Conservation (phyloP, 2,113 vertebrate species). For the Pipra filicauda region DNA sequence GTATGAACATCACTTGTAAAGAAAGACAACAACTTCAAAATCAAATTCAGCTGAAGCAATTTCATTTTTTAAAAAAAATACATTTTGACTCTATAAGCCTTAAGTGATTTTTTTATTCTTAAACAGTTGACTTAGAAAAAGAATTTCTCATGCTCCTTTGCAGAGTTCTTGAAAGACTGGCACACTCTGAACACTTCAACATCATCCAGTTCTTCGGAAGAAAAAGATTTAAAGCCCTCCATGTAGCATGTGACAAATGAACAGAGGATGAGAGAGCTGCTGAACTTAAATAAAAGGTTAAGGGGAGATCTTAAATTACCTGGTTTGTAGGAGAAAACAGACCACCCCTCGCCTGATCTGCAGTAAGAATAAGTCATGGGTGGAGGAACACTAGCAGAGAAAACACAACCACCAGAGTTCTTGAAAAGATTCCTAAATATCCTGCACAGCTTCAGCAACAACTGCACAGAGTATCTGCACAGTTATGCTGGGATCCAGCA, state of each 20-base stretch:
- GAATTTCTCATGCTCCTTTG: too few relatives aligned
- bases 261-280: background rate
- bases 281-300: background rate
- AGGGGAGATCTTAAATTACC: background rate
- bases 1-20: background rate
- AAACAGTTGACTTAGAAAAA: background rate
- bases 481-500: fast-evolving
- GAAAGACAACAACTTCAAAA: background rate
- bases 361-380: background rate
- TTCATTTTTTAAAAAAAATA: background rate
- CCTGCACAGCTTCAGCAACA: background rate
- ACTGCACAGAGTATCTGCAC: too few relatives aligned
- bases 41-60: background rate
- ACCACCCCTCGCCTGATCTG: background rate
- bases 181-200: background rate
- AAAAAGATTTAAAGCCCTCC: background rate
- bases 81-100: background rate
- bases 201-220: background rate
- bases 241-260: background rate
- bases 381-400: fast-evolving
- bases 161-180: background rate
- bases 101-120: background rate
- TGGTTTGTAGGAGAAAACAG: background rate
- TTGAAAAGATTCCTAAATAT: background rate
- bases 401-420: background rate